Evolutionary conservation across 2,113 vertebrate species (phyloP), one percentile per base, ranked within the genome.

Genomic region (Pomatostomus ruficeps): DNA sequence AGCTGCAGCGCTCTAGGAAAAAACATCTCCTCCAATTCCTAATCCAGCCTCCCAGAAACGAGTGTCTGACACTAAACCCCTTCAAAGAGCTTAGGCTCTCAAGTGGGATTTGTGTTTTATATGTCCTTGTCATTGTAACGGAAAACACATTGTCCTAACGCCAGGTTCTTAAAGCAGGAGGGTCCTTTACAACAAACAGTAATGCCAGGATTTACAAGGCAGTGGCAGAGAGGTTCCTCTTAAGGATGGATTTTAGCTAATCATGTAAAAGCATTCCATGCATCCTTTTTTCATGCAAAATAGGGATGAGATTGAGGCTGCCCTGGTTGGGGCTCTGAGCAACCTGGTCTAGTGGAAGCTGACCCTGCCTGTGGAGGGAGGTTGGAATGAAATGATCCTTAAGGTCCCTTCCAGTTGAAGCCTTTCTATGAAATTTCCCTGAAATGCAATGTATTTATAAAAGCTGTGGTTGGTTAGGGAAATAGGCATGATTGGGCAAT

Each of bases 21-120:
- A 83, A 91, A 31, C 18, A 67, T 58, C 48, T 93, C 88, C 88
- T 71, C 62, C 52, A 58, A 46, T 93, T 91, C 62, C 72, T 96
- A 96, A 96, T 97, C 84, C 92, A 95, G 83, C 46, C 78, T 94
- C 55, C 86, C 91, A 89, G 86, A 96, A 96, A 93, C 57, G 71
- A 95, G 75, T 86, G 74, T 46, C 78, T 96, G 91, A 96, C 88
- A 95, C 54, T 96, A 95, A 96, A 95, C 35, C 91, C 67, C 81
- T 95, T 94, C 73, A 86, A 92, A 96, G 26, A 88, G 74, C 71
- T 97, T 59, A 95, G 52, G 42, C 63, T 90, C 91, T 96, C 71
- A 81, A 96, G 88, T 62, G 91, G 86, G 88, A 96, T 97, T 94
- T 97, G 73, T 92, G 36, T 54, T 93, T 91, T 79, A 93, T 76